Evolutionary conservation across 2,888 invertebrate species (phyloP), one percentile per base, ranked within the genome.

Genomic region (Conops quadrifasciatus): DNA sequence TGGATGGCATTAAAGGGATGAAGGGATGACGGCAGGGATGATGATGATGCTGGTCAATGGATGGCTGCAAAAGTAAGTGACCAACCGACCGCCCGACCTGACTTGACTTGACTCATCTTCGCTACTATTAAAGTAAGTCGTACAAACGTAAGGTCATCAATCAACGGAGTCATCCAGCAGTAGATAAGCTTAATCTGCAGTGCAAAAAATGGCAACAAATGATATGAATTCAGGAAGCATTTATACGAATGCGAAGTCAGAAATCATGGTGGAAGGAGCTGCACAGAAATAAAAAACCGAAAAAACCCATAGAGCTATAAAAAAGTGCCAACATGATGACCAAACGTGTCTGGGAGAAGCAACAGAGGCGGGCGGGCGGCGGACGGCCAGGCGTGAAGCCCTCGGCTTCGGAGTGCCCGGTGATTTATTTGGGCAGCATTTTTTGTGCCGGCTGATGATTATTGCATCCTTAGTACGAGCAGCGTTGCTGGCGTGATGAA

Each of bases 371-470:
- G 15, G 26, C 21, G 45, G 43, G 63, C 47, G 13, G 11, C 26
- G 15, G 28, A 9, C 58, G 24, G 58, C 13, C 19, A 21, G 26
- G 63, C 19, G 47, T 63, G n/a, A n/a, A n/a, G n/a, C 63, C 43
- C 16, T 4, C 36, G 36, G 36, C 9, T 36, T 36, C 36, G 36
- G 45, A 51, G 7, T 49, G 36, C 13, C n/a, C 30, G 36, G 62
- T 68, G 68, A 68, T 68, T 68, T 68, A 68, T 68, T 36, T 36
- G 30, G 49, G 51, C 47, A 49, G 68, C 60, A 62, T 68, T 68
- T 49, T 62, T 68, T 67, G 21, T 45, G 58, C 24, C 60, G 51
- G 53, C 60, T 62, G 68, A 68, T 68, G 68, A 68, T 36, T 36
- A 36, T 68, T 68, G 68, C 62, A 68, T 68, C 68, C 60, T 68